phyloP scores from a whole-genome alignment of 2,113 vertebrate species.

The Pholis gunnellus region DNA sequence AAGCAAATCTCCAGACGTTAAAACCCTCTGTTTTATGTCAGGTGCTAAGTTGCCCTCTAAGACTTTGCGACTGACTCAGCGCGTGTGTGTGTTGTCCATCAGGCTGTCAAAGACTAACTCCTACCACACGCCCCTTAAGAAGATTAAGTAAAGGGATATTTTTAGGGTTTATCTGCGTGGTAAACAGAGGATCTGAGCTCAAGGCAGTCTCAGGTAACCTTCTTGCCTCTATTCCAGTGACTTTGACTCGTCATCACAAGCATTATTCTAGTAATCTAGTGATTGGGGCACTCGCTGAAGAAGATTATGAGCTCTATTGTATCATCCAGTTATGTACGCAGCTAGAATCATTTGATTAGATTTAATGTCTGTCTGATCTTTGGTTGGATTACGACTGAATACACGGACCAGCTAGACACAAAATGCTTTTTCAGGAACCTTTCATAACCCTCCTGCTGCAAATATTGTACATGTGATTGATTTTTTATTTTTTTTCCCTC shows the following conservation, averaged over 20 bases:
- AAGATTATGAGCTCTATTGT: constrained; percentile 47
- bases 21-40: constrained; percentile 27
- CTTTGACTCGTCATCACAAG: constrained; percentile 11
- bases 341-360: constrained; percentile 34
- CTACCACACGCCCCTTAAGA: constrained; percentile 83
- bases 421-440: neutral
- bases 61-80: constrained; percentile 43
- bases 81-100: constrained; percentile 40
- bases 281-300: constrained; percentile 26
- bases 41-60: constrained; percentile 56
- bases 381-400: constrained; percentile 24
- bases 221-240: constrained; percentile 15
- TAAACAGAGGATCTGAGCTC: constrained; percentile 78
- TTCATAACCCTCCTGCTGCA: neutral
- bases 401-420: constrained; percentile 40
- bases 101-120: constrained; percentile 59
- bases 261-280: constrained; percentile 21
- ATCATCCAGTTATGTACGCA: constrained; percentile 22
- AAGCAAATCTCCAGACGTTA: constrained; percentile 25
- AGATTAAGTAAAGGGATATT: constrained; percentile 91
- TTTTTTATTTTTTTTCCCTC: neutral
- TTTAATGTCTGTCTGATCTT: constrained; percentile 4
- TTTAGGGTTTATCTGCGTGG: constrained; percentile 90
- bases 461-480: constrained; percentile 8
- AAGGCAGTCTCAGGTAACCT: constrained; percentile 55